A percentile compares a stretch with the other conserved stretches of the same genome.
Evolutionary conservation across 2,797 vertebrate species (phyloP).

Genomic region (Sciurus vulgaris): DNA sequence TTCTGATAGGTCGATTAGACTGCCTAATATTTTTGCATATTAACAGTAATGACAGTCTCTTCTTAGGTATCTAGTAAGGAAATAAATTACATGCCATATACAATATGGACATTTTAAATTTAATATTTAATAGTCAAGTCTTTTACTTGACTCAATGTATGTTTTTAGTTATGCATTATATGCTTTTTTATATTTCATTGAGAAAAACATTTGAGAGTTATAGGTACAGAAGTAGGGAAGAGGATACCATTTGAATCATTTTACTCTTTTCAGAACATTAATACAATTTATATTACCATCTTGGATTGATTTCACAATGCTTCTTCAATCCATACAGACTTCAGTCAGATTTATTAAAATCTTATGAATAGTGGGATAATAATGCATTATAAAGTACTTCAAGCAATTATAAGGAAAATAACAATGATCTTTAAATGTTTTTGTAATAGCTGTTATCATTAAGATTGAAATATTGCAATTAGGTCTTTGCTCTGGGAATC

Average conservation of each 20-base stretch:
- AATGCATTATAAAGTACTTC: constrained; percentile 37
- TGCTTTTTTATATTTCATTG: constrained; percentile 47
- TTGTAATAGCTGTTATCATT: constrained; percentile 42
- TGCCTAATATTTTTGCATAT: constrained; percentile 32
- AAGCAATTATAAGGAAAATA: constrained; percentile 39
- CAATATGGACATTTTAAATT: constrained; percentile 40
- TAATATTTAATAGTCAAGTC: constrained; percentile 46
- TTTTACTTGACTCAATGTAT: not conserved
- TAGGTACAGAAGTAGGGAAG: not conserved
- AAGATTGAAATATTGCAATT: constrained; percentile 56
- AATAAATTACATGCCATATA: constrained; percentile 20
- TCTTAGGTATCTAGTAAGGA: constrained; percentile 45
- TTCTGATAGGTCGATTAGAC: constrained; percentile 8
- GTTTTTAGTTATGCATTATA: constrained; percentile 1
- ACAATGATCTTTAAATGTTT: constrained; percentile 48
- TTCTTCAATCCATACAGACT: not conserved
- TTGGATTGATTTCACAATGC: not conserved
- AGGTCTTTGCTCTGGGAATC: constrained; percentile 43
- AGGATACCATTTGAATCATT: not conserved
- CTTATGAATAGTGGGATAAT: constrained; percentile 48
- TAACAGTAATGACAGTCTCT: constrained; percentile 14
- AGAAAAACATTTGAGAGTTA: constrained; percentile 51
- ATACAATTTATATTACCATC: constrained; percentile 19
- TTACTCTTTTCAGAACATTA: constrained; percentile 25
- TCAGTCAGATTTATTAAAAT: constrained; percentile 45